These are phyloP conservation scores for Patella caerulea DNA, from an alignment of 2,888 invertebrate species.

Conservation along the genomic window DNA sequence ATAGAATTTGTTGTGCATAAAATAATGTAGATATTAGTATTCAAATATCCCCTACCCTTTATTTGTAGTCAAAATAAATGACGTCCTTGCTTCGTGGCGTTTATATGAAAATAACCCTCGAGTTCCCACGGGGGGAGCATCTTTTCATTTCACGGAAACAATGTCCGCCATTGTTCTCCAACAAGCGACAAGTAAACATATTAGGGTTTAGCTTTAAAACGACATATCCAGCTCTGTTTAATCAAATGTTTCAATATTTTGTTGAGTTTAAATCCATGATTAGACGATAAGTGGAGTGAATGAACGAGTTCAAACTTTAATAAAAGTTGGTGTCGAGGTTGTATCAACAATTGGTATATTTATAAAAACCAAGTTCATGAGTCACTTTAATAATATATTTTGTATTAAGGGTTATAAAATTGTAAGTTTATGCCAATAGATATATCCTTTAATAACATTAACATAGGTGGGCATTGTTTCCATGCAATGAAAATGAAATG, in stretches of 20 bases:
- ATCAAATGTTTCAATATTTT: slow-evolving; percentile 10
- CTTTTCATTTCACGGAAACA: background rate
- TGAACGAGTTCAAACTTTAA: no score
- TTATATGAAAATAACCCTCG: background rate
- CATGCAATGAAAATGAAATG: no score
- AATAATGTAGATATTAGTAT: no score
- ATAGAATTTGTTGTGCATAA: no score
- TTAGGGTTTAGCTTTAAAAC: background rate
- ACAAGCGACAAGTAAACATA: slow-evolving; percentile 2
- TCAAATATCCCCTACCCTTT: background rate
- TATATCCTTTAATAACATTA: no score
- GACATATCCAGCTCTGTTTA: background rate
- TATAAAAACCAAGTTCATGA: no score
- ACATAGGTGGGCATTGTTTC: no score
- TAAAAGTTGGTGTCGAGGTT: no score
- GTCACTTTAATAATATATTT: no score
- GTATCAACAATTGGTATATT: no score
- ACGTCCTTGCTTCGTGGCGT: background rate
- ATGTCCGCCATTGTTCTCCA: background rate
- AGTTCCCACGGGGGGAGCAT: background rate
- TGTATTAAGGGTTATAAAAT: no score
- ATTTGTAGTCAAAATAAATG: background rate
- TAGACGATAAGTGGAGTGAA: background rate
- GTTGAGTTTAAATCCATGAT: background rate
- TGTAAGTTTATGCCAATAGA: no score